Base-by-base conservation (phyloP, 2,888 invertebrate species). In the Polyommatus icarus region DNA sequence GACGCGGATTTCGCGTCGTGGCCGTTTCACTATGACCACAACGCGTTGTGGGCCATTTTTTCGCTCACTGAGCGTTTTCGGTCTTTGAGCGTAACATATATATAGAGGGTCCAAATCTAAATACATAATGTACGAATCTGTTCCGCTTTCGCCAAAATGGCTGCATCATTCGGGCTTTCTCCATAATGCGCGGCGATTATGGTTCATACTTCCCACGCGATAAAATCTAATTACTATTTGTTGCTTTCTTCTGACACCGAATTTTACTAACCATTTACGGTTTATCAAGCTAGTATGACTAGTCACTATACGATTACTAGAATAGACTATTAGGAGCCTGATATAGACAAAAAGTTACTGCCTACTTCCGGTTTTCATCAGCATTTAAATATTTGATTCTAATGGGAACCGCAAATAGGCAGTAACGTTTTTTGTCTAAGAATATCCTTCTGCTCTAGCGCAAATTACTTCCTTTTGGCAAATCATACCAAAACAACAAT, bases 81-180 rank as follows among this genome's bases (percentile, higher is more conserved):
- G n/a, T n/a, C n/a, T n/a, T n/a, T n/a, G n/a, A n/a, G n/a, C n/a
- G n/a, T n/a, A n/a, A n/a, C n/a, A n/a, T n/a, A n/a, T 61, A 24
- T 12, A 61, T 12, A 61, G n/a, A 40, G 46, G 50, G 5, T 73
- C 40, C 24, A 24, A 24, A 61, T 61, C 24, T 20, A 24, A 46
- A 46, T 12, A n/a, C 18, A 18, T 72, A 18, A 20, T 40, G 18
- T 36, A 73, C 20, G 20, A 1, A 24, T 73, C 46, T 24, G 73
- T 73, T 73, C 73, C 50, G 73, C 73, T 73, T 73, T 73, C 50
- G 46, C 73, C 24, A 73, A 46, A 15, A 46, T 36, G 20, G 46
- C 73, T 10, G 24, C 24, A 73, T 10, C 20, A 46, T 73, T 72
- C 18, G 36, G 50, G 73, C 73, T 73, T 73, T 73, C 73, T 40